phyloP scores from a whole-genome alignment of 2,888 invertebrate species.

The Boloria selene region DNA sequence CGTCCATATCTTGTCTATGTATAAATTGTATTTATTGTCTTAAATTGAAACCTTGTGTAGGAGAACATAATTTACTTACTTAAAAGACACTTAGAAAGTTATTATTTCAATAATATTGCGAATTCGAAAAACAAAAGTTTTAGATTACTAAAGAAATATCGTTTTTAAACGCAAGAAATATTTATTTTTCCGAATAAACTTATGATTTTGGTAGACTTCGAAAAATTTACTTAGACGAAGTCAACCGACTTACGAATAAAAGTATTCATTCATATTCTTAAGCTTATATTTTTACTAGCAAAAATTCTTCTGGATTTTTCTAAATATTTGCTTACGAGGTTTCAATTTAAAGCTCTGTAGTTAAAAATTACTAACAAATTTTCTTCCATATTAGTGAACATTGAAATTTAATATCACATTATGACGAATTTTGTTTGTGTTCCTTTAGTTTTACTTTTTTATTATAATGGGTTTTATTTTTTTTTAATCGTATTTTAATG shows the following conservation, averaged over 20 bases:
- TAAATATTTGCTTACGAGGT: slow-evolving; percentile 1
- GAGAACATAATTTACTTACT: not conserved
- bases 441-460: slow-evolving; percentile 35
- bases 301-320: not conserved
- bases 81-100: not conserved
- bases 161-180: no score
- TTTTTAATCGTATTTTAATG: slow-evolving; percentile 23
- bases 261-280: no score
- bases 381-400: slow-evolving; percentile 23
- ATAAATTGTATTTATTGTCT: slow-evolving; percentile 27
- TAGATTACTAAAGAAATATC: not conserved
- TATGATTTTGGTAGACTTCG: not conserved
- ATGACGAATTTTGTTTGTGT: slow-evolving; percentile 33
- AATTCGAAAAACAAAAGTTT: not conserved
- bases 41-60: slow-evolving; percentile 22
- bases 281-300: not conserved
- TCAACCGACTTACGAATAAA: no score
- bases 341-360: slow-evolving; percentile 12
- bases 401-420: slow-evolving; percentile 24
- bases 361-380: slow-evolving; percentile 14
- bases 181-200: not conserved
- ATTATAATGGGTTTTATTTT: slow-evolving; percentile 27
- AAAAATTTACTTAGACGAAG: no score
- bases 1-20: slow-evolving; percentile 59
- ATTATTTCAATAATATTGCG: no score